Percentiles rank a stretch among this genome's conserved stretches.
phyloP scores from a whole-genome alignment of 1,140 invertebrate genomes.

The Psix sp. region DNA sequence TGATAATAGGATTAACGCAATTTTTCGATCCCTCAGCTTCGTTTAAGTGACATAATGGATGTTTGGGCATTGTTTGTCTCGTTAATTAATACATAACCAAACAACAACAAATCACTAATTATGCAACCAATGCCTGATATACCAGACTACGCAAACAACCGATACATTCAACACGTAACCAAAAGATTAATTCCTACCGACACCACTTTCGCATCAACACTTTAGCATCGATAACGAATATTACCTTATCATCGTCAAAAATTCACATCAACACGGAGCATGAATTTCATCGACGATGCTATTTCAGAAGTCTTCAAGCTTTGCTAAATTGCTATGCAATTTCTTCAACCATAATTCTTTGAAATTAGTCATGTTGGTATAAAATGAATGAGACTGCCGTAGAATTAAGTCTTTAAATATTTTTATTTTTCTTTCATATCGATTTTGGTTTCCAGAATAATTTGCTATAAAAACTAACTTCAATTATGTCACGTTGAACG shows the following conservation, averaged over 20 bases:
- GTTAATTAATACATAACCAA: constrained; percentile 38
- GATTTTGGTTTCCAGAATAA: too few relatives aligned
- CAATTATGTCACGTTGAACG: too few relatives aligned
- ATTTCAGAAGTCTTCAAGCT: constrained; percentile 24
- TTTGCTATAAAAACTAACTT: too few relatives aligned
- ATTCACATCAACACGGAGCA: constrained; percentile 29
- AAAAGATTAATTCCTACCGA: constrained; percentile 52
- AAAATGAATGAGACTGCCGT: too few relatives aligned
- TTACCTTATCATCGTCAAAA: constrained; percentile 46
- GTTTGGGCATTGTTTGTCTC: constrained; percentile 1
- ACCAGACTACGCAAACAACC: constrained; percentile 28
- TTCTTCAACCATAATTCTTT: constrained; percentile 33
- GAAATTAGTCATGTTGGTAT: constrained; percentile 11
- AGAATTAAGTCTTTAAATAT: too few relatives aligned
- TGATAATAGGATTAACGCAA: too few relatives aligned
- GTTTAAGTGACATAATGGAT: neutral
- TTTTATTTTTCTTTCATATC: too few relatives aligned
- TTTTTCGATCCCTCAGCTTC: neutral
- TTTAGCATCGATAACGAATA: constrained; percentile 51
- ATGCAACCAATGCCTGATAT: constrained; percentile 42
- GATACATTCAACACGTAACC: constrained; percentile 35
- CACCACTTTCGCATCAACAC: constrained; percentile 44
- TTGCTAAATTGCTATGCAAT: neutral
- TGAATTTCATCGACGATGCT: constrained; percentile 28
- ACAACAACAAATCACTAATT: constrained; percentile 41